A percentile compares a stretch with the other conserved stretches of the same genome.
These are phyloP conservation scores for Turritopsis rubra DNA, from an alignment of 30 jellyfish, hydroid and myxozoan genomes.

Conservation along the genomic window DNA sequence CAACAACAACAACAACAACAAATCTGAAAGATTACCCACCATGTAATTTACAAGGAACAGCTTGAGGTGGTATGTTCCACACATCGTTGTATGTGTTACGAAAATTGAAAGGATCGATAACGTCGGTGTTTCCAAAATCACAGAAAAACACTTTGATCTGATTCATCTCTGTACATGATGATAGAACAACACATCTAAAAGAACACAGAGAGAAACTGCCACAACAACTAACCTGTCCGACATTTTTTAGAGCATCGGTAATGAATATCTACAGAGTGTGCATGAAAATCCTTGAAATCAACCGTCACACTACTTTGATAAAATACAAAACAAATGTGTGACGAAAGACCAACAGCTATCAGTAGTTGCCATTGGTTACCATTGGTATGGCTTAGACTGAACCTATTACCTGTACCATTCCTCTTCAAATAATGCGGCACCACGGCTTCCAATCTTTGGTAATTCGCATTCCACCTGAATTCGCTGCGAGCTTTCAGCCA, in stretches of 20 bases:
- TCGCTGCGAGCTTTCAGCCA: not conserved
- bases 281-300: too few species aligned
- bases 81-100: conserved; percentile 24
- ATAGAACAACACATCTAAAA: conserved; percentile 66
- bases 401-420: conserved; percentile 87
- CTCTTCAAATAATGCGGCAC: conserved; percentile 48
- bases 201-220: not conserved
- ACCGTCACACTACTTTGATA: too few species aligned
- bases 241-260: too few species aligned
- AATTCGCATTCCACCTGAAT: not conserved
- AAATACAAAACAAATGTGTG: too few species aligned
- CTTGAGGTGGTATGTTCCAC: conserved; percentile 81
- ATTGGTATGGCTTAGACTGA: too few species aligned
- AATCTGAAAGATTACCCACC: conserved; percentile 38
- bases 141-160: conserved; percentile 54
- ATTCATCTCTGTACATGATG: conserved; percentile 20
- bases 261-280: too few species aligned
- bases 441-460: conserved; percentile 50
- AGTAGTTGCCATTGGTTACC: too few species aligned
- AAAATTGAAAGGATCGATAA: conserved; percentile 35
- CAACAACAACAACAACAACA: too few species aligned
- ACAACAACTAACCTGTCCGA: too few species aligned
- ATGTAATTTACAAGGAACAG: conserved; percentile 68
- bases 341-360: too few species aligned
- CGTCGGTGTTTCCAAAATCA: conserved; percentile 74